phyloP scores from a whole-genome alignment of 2,113 vertebrate species.

The Heterotis niloticus region DNA sequence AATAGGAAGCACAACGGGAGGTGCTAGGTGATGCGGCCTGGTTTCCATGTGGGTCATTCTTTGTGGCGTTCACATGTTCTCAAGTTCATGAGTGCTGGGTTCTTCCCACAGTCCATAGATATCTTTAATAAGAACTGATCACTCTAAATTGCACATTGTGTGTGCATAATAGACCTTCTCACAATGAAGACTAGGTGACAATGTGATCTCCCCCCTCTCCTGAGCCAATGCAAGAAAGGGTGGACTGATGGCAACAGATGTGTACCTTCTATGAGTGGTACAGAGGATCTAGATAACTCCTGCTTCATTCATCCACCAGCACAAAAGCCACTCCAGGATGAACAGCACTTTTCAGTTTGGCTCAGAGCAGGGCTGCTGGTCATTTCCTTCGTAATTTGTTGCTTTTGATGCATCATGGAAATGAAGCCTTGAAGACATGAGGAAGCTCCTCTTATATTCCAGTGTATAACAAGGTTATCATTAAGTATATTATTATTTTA shows the following conservation, averaged over 20 bases:
- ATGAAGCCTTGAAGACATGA: too few relatives aligned
- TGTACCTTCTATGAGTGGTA: slow-evolving; percentile 7
- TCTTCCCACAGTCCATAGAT: background rate
- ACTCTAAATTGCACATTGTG: background rate
- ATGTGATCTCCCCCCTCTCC: slow-evolving; percentile 14
- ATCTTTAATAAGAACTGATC: background rate
- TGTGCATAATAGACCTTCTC: too few relatives aligned
- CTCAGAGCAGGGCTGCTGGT: background rate
- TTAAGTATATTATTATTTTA: too few relatives aligned
- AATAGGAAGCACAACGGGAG: too few relatives aligned
- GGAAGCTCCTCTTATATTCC: too few relatives aligned
- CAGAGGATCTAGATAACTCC: slow-evolving; percentile 1
- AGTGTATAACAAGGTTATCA: too few relatives aligned
- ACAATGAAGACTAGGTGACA: background rate
- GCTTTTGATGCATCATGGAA: background rate
- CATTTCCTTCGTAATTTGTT: background rate
- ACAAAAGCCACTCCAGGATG: background rate
- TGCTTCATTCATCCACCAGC: background rate
- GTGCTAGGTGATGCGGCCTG: background rate
- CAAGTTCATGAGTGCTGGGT: background rate
- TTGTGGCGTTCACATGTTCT: background rate
- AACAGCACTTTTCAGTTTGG: background rate
- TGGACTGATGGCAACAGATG: background rate
- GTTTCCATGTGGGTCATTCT: background rate
- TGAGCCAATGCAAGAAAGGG: slow-evolving; percentile 10